Evolutionary conservation across 30 jellyfish, hydroid and myxozoan species (phyloP), one percentile per base, ranked within the genome.

Genomic region (Clytia hemisphaerica): DNA sequence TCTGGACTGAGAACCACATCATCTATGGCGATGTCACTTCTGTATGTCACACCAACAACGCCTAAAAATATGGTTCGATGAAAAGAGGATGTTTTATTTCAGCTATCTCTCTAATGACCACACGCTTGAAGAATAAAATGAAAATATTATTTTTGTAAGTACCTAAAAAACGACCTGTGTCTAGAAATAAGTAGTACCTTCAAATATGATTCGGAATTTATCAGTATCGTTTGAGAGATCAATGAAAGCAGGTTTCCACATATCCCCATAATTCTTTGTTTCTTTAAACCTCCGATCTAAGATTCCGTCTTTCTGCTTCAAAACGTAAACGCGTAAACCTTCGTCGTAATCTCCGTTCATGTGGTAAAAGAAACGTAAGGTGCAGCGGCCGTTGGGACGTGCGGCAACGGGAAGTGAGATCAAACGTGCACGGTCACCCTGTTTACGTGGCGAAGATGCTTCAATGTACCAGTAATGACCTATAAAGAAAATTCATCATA

Each of bases 11-110:
- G 77, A 6, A 90, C 37, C 53, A 91, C 62, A 58, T 91, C 99
- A 58, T 91, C 99, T 35, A 91, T 72, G 3, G 99, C 99, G 14
- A 91, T 91, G 55, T 91, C 99, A 16, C 99, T 93, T n/a, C 42
- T 80, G 88, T 76, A 91, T 28, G 94, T 50, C 54, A 31, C 45
- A 29, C 99, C 99, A 38, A 62, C 72, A 16, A 58, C 75, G 9
- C 82, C 86, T 74, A 34, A 4, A 72, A 12, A 34, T 18, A 53
- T 31, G 9, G 59, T n/a, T n/a, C n/a, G n/a, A n/a, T n/a, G n/a
- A n/a, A n/a, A n/a, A n/a, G n/a, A n/a, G n/a, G n/a, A n/a, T n/a
- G n/a, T n/a, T n/a, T n/a, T n/a, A n/a, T n/a, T n/a, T n/a, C n/a
- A n/a, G n/a, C n/a, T n/a, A n/a, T n/a, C n/a, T n/a, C n/a, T n/a